These are phyloP conservation scores for Sylvilagus floridanus DNA, from an alignment of 2,797 vertebrate species.

Conservation along the genomic window DNA sequence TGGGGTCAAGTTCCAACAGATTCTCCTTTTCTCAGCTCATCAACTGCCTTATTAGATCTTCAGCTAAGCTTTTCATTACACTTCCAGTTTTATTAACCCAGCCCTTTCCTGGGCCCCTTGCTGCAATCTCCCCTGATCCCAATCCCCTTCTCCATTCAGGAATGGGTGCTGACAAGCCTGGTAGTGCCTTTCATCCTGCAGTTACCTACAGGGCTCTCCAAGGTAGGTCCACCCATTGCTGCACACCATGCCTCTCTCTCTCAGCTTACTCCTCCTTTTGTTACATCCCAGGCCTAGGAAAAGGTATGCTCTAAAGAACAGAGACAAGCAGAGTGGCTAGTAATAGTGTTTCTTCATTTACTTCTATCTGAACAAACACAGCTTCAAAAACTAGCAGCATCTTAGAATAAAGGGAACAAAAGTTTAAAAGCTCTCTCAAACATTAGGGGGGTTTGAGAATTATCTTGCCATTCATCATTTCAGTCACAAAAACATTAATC, in stretches of 20 bases:
- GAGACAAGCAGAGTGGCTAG: background rate
- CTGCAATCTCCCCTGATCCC: background rate
- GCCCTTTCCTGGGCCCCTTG: background rate
- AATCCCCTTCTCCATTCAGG: background rate
- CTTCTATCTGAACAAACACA: background rate
- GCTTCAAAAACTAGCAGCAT: slow-evolving; percentile 13
- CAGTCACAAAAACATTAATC: background rate
- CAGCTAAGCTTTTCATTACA: background rate
- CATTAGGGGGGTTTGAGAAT: background rate
- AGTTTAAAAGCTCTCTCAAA: slow-evolving; percentile 17
- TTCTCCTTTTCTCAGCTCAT: background rate
- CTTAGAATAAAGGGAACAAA: background rate
- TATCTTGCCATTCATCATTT: background rate
- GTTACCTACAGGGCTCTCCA: background rate
- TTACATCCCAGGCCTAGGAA: background rate
- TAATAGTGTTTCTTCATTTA: background rate
- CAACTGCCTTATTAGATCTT: background rate
- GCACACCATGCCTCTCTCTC: background rate
- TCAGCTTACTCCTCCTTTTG: background rate
- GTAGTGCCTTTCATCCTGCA: background rate
- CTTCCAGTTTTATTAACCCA: background rate
- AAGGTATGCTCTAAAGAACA: background rate
- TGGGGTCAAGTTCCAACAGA: background rate
- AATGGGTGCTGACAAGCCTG: background rate
- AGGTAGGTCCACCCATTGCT: background rate